Percentiles rank a stretch among this genome's conserved stretches.
phyloP scores from a whole-genome alignment of 2,888 invertebrate species.

The Atrina japonica region DNA sequence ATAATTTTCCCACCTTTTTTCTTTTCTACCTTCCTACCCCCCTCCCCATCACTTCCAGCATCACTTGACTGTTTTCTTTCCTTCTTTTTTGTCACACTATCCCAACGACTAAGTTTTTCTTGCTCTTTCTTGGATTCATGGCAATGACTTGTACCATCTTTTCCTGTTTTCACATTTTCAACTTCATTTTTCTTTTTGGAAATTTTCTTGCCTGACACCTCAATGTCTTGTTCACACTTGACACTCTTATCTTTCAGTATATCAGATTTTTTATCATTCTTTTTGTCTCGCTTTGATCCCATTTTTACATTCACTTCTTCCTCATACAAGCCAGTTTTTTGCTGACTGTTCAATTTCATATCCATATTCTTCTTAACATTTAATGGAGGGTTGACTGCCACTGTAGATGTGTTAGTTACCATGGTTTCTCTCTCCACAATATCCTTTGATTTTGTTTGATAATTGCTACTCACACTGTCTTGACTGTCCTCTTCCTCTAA shows the following conservation, averaged over 20 bases:
- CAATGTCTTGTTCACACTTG: too few species aligned
- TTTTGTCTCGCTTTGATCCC: neutral
- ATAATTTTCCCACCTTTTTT: conserved; percentile 25
- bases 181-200: too few species aligned
- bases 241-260: too few species aligned
- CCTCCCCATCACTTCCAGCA: conserved; percentile 18
- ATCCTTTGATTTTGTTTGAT: neutral
- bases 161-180: too few species aligned
- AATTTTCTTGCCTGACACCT: too few species aligned
- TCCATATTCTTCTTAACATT: conserved; percentile 6
- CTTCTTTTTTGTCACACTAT: conserved; percentile 11
- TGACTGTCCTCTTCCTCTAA: conserved; percentile 13
- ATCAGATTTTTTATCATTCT: too few species aligned
- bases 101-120: conserved; percentile 9
- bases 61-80: neutral
- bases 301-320: neutral
- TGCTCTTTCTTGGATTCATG: too few species aligned
- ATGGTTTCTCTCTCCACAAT: neutral
- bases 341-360: neutral
- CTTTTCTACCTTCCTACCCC: conserved; percentile 25
- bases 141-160: too few species aligned
- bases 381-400: neutral
- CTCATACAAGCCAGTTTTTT: neutral
- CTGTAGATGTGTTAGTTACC: neutral
- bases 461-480: neutral